These are phyloP conservation scores for Drosophila miranda DNA, from an alignment of 1,140 invertebrate species.

Conservation along the genomic window DNA sequence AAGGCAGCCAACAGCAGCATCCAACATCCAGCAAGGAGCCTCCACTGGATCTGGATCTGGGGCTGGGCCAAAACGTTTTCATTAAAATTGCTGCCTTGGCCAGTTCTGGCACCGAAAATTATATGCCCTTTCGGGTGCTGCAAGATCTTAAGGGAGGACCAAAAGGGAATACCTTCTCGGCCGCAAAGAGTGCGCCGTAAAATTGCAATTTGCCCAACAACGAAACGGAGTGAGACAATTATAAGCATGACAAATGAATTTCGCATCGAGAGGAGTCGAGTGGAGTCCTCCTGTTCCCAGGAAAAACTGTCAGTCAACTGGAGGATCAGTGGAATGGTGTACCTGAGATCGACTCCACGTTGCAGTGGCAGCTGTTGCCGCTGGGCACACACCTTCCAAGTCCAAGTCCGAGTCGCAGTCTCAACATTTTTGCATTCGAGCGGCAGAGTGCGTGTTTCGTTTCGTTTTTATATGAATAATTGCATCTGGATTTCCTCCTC, in stretches of 20 bases:
- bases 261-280: conserved; percentile 55
- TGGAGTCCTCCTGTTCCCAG: conserved; percentile 4
- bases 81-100: conserved; percentile 72
- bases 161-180: too few species aligned
- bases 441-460: conserved; percentile 3
- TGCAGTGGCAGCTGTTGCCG: conserved; percentile 60
- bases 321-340: conserved; percentile 22
- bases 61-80: conserved; percentile 70
- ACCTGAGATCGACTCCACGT: conserved; percentile 11
- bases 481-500: conserved; percentile 70
- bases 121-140: neutral
- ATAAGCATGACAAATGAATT: conserved; percentile 81
- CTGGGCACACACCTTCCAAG: conserved; percentile 60
- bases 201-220: conserved; percentile 66
- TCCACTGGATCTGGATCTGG: conserved; percentile 12
- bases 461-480: conserved; percentile 66
- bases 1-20: conserved; percentile 41
- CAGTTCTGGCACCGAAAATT: conserved; percentile 4
- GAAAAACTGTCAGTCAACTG: conserved; percentile 64
- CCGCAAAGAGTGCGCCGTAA: conserved; percentile 18
- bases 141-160: too few species aligned
- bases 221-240: conserved; percentile 72
- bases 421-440: conserved; percentile 28
- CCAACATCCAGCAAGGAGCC: neutral
- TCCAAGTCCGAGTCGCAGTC: neutral